Evolutionary conservation across 2,797 vertebrate species (phyloP).

Genomic region (Nasua narica): DNA sequence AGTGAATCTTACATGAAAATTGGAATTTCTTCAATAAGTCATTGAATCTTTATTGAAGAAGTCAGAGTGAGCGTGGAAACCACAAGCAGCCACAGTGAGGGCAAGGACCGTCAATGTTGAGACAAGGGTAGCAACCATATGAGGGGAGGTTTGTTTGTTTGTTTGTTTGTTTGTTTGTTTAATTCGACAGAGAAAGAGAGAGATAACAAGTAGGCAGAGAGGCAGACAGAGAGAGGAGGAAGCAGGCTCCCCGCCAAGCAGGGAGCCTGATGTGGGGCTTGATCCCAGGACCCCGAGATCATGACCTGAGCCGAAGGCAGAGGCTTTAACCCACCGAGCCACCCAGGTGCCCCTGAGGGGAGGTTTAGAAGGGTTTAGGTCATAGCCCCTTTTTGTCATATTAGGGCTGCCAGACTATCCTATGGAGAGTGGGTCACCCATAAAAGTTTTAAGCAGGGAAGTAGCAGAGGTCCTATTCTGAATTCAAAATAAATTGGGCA

Average conservation of each 20-base stretch:
- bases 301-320: no score
- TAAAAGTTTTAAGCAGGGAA: not conserved
- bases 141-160: not conserved
- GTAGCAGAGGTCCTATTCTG: constrained; percentile 1
- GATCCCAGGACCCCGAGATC: no score
- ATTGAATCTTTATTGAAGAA: not conserved
- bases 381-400: not conserved
- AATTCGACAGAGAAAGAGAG: no score
- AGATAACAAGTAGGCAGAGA: no score
- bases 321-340: no score
- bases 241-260: no score
- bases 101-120: not conserved
- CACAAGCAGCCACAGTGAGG: not conserved
- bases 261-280: no score
- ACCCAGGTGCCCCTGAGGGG: no score
- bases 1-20: not conserved
- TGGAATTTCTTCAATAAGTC: not conserved
- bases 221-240: no score
- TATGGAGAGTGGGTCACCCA: not conserved
- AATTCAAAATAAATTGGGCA: not conserved
- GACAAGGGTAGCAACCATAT: not conserved
- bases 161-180: no score
- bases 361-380: not conserved
- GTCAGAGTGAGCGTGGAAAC: not conserved
- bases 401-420: not conserved